Evolutionary conservation across 2,888 invertebrate species (phyloP), one percentile per base, ranked within the genome.

Genomic region (Drosophila dives): DNA sequence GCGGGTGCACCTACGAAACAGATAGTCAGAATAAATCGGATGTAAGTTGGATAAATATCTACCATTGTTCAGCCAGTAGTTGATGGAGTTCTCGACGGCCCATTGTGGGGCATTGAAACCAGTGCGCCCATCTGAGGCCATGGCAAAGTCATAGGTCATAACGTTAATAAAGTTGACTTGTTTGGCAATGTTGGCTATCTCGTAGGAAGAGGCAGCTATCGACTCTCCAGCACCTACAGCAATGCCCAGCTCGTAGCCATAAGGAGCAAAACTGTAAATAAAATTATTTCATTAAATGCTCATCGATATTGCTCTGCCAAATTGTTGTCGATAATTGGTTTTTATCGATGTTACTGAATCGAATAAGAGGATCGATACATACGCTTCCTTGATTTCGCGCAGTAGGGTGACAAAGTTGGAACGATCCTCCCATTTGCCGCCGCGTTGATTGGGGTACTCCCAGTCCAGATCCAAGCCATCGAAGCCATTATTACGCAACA

Each of bases 401-500:
- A 86, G 62, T 17, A 86, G 63, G 7, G 81, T 81, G 11, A 86
- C 86, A 0, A 97, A 97, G 91, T 96, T 96, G 67, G 95, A 95
- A 83, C 97, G 97, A 86, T 97, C 96, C 0, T 95, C 95, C 94
- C 84, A 81, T 23, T 63, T 69, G 58, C 86, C 86, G 6, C 89
- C 86, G 26, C 86, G 89, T 45, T 89, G 86, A 17, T 95, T 96
- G 2, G 98, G 98, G 91, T 97, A 98, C 90, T 98, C 98, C 98
- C 98, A 98, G 91, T 98, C 98, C 26, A 98, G 94, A 92, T 98
- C 98, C 58, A 98, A 93, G 12, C 98, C 98, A 89, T 98, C 97
- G 87, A 98, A 98, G 68, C 95, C 95, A 83, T 97, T 95, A 77
- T 95, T 94, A 65, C 96, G 95, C 70, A 98, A 94, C 90, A 97